Evolutionary conservation across 2,888 invertebrate species (phyloP), one percentile per base, ranked within the genome.

Genomic region (Cetonia aurata): DNA sequence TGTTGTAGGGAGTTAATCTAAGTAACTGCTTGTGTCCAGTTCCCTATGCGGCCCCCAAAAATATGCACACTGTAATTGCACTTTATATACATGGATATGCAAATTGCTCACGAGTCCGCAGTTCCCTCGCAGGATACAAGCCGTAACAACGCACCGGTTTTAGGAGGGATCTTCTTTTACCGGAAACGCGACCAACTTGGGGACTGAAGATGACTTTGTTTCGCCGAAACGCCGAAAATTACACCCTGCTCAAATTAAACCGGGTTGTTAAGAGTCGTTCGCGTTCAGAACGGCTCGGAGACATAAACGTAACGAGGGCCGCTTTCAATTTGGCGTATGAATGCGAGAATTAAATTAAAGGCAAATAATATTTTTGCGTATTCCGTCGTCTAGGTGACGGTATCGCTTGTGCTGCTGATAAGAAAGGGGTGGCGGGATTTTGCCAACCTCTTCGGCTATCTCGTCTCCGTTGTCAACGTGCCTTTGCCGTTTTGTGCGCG

Each of bases 311-410:
- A 77, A 78, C 60, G 46, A 46, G 77, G 74, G 73, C 74, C 75
- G 62, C 77, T 77, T 80, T 79, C 78, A 80, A 80, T 79, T 80
- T 78, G 77, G 77, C 78, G 78, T 77, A 75, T 74, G 76, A 78
- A 77, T 77, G 75, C 75, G 77, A 74, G 74, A 79, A 81, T 80
- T 80, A 81, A 81, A 79, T 81, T 79, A 80, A 79, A 77, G 74
- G 77, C 77, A 80, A 77, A 78, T 78, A 79, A 77, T 57, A 57
- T 57, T 42, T 42, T 57, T 44, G 57, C 42, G 57, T 44, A 25
- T 57, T 42, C 42, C 77, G 76, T 74, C 73, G 75, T 73, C 74
- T 74, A 76, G 75, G 76, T 74, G 77, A 74, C 72, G 73, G 75
- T 75, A 75, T 75, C 74, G 74, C 66, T 72, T 68, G 71, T 41